Conservation (phyloP, 2,888 invertebrate genomes). For the Apoderus coryli region DNA sequence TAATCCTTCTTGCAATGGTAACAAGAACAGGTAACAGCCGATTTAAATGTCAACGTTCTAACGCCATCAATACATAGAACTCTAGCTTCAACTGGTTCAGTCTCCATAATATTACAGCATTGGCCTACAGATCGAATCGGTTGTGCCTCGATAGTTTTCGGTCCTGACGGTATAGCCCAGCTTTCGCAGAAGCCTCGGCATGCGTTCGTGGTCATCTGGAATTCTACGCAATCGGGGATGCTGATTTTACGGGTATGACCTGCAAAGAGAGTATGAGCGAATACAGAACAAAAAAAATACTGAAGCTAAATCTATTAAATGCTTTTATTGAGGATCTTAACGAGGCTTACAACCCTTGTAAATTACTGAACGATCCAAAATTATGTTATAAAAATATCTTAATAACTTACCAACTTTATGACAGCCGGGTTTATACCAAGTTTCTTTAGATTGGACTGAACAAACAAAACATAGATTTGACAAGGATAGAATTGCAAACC, state of each 20-base stretch:
- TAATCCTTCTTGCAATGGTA: constrained; percentile 74
- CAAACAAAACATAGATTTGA: no score
- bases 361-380: no score
- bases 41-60: constrained; percentile 65
- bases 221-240: constrained; percentile 74
- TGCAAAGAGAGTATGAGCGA: constrained; percentile 25
- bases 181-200: constrained; percentile 80
- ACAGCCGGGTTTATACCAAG: constrained; percentile 66
- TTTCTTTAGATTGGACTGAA: no score
- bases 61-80: constrained; percentile 69
- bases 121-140: constrained; percentile 56
- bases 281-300: neutral
- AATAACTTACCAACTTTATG: constrained; percentile 57
- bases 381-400: no score
- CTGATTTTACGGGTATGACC: constrained; percentile 68
- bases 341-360: no score
- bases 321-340: no score
- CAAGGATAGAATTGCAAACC: no score
- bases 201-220: constrained; percentile 73
- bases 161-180: constrained; percentile 65
- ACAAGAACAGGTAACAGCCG: constrained; percentile 69
- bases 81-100: constrained; percentile 63
- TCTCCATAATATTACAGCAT: constrained; percentile 83
- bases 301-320: no score
- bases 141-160: constrained; percentile 34